Percentiles rank a stretch among this genome's conserved stretches.
Conservation (phyloP, 1,140 invertebrate species). For the Stenopsyche tienmushanensis region DNA sequence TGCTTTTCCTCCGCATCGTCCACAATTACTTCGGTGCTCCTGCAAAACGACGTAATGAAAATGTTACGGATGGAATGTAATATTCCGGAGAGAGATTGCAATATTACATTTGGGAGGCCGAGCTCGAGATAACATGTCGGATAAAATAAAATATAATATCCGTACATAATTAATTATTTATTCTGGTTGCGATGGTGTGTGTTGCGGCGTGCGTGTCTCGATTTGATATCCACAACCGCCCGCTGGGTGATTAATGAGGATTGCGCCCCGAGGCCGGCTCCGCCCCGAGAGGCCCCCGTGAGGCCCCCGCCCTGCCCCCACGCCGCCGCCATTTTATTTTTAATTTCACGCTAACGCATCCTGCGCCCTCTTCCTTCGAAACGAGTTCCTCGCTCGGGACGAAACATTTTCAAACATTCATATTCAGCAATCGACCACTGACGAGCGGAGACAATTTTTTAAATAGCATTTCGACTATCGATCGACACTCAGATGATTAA, state of each 20-base stretch:
- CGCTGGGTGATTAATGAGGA: slow-evolving; percentile 3
- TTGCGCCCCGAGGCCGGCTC: background rate
- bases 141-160: slow-evolving; percentile 9
- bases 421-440: too few relatives aligned
- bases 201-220: background rate
- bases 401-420: too few relatives aligned
- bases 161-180: slow-evolving; percentile 23
- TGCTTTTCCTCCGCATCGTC: background rate
- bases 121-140: slow-evolving; percentile 14
- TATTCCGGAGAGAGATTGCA: background rate
- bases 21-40: background rate
- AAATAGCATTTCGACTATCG: too few relatives aligned
- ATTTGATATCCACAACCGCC: background rate
- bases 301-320: slow-evolving; percentile 11
- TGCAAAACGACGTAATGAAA: too few relatives aligned
- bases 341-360: slow-evolving; percentile 12
- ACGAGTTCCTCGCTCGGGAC: too few relatives aligned
- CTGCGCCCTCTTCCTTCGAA: too few relatives aligned
- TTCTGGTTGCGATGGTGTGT: background rate
- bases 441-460: too few relatives aligned
- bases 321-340: slow-evolving; percentile 17
- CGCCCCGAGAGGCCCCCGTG: slow-evolving; percentile 3
- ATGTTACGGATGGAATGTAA: too few relatives aligned
- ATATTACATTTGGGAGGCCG: background rate
- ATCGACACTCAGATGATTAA: too few relatives aligned